Percentiles rank a stretch among this genome's conserved stretches.
phyloP scores from a whole-genome alignment of 2,888 invertebrate species.

The Sclerodermus sp. region DNA sequence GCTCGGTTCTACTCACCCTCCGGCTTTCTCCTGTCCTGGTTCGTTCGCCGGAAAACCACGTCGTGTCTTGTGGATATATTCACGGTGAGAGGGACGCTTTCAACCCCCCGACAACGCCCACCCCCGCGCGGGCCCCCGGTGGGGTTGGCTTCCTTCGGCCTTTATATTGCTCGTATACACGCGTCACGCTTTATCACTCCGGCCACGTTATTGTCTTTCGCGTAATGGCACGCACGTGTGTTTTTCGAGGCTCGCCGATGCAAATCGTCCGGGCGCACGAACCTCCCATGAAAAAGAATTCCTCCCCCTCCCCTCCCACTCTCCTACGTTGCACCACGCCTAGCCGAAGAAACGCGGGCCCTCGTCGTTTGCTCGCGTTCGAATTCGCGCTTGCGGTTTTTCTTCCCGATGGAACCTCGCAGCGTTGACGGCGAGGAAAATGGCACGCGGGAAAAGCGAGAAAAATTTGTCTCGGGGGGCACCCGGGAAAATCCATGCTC shows the following conservation, averaged over 20 bases:
- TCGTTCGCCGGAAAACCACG: conserved; percentile 35
- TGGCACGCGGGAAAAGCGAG: no score
- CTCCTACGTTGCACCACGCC: no score
- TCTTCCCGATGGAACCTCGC: no score
- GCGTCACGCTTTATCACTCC: conserved; percentile 50
- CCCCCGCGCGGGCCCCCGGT: conserved; percentile 11
- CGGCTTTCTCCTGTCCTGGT: conserved; percentile 22
- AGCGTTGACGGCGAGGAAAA: no score
- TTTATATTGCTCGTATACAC: conserved; percentile 41
- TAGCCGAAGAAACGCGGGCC: no score
- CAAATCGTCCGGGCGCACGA: conserved; percentile 4
- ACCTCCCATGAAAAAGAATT: no score
- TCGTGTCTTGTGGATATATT: conserved; percentile 30
- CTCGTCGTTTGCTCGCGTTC: no score
- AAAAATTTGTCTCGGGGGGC: no score
- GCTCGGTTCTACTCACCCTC: conserved; percentile 10
- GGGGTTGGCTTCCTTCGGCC: conserved; percentile 7
- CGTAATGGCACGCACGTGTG: conserved; percentile 18
- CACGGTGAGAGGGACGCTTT: conserved; percentile 23
- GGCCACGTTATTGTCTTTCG: conserved; percentile 46
- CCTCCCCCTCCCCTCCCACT: no score
- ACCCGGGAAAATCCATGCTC: no score
- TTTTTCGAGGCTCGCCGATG: conserved; percentile 9
- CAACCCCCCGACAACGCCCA: conserved; percentile 5
- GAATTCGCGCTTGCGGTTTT: background rate